Percentiles rank a stretch among this genome's conserved stretches.
These are phyloP conservation scores for Lemur catta DNA, from an alignment of 2,797 vertebrate genomes.

Conservation along the genomic window DNA sequence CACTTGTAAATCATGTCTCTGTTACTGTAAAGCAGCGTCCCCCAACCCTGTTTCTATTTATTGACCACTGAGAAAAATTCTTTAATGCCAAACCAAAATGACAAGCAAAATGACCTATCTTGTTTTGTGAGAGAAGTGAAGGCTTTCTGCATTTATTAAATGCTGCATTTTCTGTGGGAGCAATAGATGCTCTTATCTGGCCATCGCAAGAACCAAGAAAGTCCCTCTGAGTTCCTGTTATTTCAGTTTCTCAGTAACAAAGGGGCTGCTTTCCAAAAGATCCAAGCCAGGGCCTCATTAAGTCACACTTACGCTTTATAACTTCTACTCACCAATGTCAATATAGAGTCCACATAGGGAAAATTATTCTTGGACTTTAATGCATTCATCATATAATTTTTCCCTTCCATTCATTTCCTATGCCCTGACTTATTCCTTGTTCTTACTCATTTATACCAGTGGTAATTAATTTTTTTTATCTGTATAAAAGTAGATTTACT, in stretches of 20 bases:
- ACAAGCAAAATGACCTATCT: not conserved
- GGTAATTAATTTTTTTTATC: not conserved
- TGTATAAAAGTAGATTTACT: not conserved
- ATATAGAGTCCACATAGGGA: not conserved
- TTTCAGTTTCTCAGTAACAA: not conserved
- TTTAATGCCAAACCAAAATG: not conserved
- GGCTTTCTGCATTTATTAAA: not conserved
- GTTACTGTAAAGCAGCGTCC: not conserved
- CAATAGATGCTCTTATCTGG: not conserved
- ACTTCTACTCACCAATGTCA: not conserved
- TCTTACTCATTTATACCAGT: not conserved
- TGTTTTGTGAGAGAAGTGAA: not conserved
- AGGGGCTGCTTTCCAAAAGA: not conserved
- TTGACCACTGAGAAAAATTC: not conserved
- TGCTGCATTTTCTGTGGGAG: not conserved
- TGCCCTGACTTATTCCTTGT: not conserved
- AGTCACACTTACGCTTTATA: not conserved
- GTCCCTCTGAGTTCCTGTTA: not conserved
- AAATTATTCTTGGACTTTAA: not conserved
- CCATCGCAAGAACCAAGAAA: not conserved
- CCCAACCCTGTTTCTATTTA: not conserved
- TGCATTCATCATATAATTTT: not conserved
- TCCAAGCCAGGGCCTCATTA: not conserved
- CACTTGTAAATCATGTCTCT: not conserved
- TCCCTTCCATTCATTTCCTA: not conserved